Evolutionary conservation across 2,113 vertebrate genomes (phyloP).

Genomic region (Macheiramphus alcinus): DNA sequence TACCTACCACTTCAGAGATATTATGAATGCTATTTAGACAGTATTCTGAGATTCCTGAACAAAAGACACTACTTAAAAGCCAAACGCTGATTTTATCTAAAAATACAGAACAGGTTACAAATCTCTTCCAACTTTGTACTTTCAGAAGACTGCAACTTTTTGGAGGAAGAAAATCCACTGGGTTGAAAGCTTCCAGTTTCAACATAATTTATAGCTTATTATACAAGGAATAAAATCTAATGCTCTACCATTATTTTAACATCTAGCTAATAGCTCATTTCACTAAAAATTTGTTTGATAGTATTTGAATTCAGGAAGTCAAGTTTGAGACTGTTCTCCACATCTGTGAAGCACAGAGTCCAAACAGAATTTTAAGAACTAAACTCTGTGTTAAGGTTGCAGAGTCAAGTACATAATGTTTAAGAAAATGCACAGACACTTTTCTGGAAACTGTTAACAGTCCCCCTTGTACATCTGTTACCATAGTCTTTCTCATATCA

Average conservation of each 20-base stretch:
- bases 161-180: not conserved
- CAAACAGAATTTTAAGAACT: not conserved
- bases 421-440: not conserved
- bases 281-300: not conserved
- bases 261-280: not conserved
- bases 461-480: not conserved
- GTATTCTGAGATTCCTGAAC: not conserved
- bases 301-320: not conserved
- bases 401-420: not conserved
- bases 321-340: conserved; percentile 1
- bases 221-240: not conserved
- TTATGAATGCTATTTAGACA: not conserved
- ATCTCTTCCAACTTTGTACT: not conserved
- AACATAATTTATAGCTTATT: not conserved
- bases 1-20: conserved; percentile 49
- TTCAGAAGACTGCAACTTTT: not conserved
- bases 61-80: not conserved
- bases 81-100: not conserved
- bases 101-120: not conserved
- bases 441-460: not conserved
- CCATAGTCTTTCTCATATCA: not conserved
- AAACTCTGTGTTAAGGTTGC: not conserved
- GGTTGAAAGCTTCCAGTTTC: conserved; percentile 26
- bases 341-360: not conserved
- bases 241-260: not conserved